phyloP scores from a whole-genome alignment of 1,140 invertebrate genomes.

The Chymomyza costata region DNA sequence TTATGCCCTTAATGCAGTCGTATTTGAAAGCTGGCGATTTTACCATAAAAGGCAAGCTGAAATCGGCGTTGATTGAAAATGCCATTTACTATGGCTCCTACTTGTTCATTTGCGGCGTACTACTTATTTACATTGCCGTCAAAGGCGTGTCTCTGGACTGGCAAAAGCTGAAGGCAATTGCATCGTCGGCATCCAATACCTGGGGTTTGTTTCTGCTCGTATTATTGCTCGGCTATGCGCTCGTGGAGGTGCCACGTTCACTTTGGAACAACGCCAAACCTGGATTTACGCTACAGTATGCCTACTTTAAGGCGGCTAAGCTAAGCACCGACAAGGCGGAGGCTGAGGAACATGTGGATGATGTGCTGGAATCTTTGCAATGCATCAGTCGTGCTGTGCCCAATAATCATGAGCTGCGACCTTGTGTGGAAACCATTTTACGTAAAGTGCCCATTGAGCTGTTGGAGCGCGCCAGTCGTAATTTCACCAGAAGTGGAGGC shows the following conservation, averaged over 20 bases:
- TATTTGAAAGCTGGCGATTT: conserved; percentile 99
- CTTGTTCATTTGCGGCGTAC: conserved; percentile 93
- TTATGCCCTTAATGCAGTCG: conserved; percentile 99
- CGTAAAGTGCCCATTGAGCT: conserved; percentile 89
- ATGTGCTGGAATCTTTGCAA: conserved; percentile 91
- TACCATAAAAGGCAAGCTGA: conserved; percentile 94
- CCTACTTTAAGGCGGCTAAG: conserved; percentile 98
- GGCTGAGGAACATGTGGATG: conserved; percentile 96
- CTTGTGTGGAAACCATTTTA: conserved; percentile 90
- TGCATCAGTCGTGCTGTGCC: conserved; percentile 82
- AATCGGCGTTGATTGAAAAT: conserved; percentile 96
- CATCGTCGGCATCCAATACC: conserved; percentile 99
- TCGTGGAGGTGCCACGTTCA: conserved; percentile 95
- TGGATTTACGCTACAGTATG: conserved; percentile 88
- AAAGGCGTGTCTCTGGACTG: conserved; percentile 93
- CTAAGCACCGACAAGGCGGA: conserved; percentile 97
- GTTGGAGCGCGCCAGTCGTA: conserved; percentile 75
- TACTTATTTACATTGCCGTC: conserved; percentile 95
- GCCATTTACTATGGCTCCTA: conserved; percentile 99
- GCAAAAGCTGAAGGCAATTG: conserved; percentile 96
- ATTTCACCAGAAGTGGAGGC: conserved; percentile 81
- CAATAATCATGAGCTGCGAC: conserved; percentile 81
- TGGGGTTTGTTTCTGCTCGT: conserved; percentile 98
- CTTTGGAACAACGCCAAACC: conserved; percentile 91
- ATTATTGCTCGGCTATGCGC: conserved; percentile 94